A percentile compares a stretch with the other conserved stretches of the same genome.
phyloP scores from a whole-genome alignment of 2,797 vertebrate genomes.

The Anguilla obscura region DNA sequence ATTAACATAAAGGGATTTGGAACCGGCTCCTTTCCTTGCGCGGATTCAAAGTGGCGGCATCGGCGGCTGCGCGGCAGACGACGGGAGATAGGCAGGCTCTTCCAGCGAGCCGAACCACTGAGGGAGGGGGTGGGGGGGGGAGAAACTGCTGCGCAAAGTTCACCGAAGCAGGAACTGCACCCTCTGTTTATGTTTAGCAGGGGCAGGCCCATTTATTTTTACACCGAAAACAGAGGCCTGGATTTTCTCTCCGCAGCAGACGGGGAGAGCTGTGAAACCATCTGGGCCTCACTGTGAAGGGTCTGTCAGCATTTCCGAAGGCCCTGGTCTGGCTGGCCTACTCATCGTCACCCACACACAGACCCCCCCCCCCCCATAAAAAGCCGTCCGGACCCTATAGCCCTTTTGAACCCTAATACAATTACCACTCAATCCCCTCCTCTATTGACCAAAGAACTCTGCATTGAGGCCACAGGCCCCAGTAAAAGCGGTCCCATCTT shows the following conservation, averaged over 20 bases:
- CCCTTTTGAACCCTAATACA: constrained; percentile 54
- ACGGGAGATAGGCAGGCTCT: constrained; percentile 17
- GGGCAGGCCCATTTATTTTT: constrained; percentile 9
- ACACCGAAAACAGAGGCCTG: neutral
- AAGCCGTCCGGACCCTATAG: constrained; percentile 36
- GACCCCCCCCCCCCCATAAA: constrained; percentile 4
- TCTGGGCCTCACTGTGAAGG: neutral
- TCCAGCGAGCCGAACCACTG: neutral
- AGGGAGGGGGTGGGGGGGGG: neutral
- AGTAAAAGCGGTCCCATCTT: constrained; percentile 67
- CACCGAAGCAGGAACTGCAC: neutral
- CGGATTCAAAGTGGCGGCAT: constrained; percentile 54
- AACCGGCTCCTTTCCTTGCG: constrained; percentile 67
- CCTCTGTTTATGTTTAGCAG: constrained; percentile 4
- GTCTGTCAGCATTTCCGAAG: too few species aligned
- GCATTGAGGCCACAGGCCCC: constrained; percentile 53
- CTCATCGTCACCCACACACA: neutral
- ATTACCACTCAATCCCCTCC: constrained; percentile 52
- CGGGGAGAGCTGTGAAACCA: neutral
- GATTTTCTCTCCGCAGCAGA: neutral
- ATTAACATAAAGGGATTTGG: constrained; percentile 82
- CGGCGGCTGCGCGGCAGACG: constrained; percentile 6
- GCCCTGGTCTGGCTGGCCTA: neutral
- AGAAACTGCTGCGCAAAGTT: constrained; percentile 1
- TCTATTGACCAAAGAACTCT: constrained; percentile 57